Conservation (phyloP, 2,888 invertebrate genomes). For the Limenitis camilla region DNA sequence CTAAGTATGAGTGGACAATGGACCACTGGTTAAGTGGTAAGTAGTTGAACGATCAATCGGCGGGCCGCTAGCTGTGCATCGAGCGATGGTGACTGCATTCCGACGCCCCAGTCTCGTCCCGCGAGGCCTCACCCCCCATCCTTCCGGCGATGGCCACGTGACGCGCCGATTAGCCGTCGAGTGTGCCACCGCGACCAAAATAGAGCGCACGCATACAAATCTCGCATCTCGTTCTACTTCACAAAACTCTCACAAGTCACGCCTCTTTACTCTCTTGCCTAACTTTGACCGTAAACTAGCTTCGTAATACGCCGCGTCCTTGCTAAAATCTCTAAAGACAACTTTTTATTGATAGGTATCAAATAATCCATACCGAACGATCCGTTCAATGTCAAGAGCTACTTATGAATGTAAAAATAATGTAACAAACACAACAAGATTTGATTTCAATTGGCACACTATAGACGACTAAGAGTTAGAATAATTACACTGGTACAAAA, state of each 20-base stretch:
- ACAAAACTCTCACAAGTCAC: conserved; percentile 51
- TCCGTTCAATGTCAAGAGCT: background rate
- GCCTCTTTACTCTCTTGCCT: conserved; percentile 39
- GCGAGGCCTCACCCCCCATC: conserved; percentile 57
- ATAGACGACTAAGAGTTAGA: too few relatives aligned
- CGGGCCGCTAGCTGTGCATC: conserved; percentile 55
- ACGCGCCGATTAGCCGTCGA: conserved; percentile 70
- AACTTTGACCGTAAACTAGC: conserved; percentile 30
- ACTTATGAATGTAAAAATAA: background rate
- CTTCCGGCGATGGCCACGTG: conserved; percentile 71
- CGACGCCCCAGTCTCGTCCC: conserved; percentile 43
- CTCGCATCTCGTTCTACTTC: conserved; percentile 53
- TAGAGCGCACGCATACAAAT: conserved; percentile 62
- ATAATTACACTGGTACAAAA: background rate
- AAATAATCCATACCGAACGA: background rate
- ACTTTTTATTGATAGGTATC: conserved; percentile 1
- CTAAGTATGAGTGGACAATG: conserved; percentile 1
- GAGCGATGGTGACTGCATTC: conserved; percentile 71
- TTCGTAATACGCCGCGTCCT: conserved; percentile 21
- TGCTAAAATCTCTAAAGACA: conserved; percentile 22
- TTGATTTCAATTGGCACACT: too few relatives aligned
- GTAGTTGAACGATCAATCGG: conserved; percentile 57
- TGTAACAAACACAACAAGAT: too few relatives aligned
- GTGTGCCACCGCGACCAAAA: conserved; percentile 70
- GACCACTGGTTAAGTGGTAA: conserved; percentile 22